Evolutionary conservation across 2,797 vertebrate species (phyloP).

Genomic region (Tadarida brasiliensis): DNA sequence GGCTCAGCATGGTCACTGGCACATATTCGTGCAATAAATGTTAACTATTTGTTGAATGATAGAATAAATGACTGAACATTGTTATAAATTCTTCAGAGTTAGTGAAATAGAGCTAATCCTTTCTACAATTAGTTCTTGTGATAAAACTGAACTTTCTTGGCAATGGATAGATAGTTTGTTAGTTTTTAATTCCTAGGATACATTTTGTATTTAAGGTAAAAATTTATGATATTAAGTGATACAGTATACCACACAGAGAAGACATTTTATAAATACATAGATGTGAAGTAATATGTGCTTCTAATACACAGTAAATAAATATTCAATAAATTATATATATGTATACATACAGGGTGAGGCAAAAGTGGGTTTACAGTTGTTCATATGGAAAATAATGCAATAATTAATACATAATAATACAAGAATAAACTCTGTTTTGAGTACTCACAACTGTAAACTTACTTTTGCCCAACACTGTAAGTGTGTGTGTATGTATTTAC

Average conservation of each 20-base stretch:
- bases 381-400: not conserved
- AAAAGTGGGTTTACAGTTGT: not conserved
- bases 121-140: not conserved
- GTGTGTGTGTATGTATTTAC: not conserved
- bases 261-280: not conserved
- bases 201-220: conserved; percentile 35
- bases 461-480: not conserved
- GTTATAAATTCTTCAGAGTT: conserved; percentile 14
- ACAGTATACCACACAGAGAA: not conserved
- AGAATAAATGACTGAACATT: not conserved
- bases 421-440: not conserved
- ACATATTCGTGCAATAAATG: not conserved
- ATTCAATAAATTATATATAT: not conserved
- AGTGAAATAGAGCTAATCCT: not conserved
- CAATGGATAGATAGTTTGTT: not conserved
- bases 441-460: not conserved
- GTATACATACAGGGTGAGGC: not conserved
- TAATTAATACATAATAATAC: not conserved
- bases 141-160: conserved; percentile 20
- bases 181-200: conserved; percentile 11
- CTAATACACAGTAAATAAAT: not conserved
- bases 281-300: not conserved
- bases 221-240: not conserved
- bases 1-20: not conserved
- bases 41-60: conserved; percentile 2